phyloP scores from a whole-genome alignment of 2,888 invertebrate genomes.

The Acleris laterana region DNA sequence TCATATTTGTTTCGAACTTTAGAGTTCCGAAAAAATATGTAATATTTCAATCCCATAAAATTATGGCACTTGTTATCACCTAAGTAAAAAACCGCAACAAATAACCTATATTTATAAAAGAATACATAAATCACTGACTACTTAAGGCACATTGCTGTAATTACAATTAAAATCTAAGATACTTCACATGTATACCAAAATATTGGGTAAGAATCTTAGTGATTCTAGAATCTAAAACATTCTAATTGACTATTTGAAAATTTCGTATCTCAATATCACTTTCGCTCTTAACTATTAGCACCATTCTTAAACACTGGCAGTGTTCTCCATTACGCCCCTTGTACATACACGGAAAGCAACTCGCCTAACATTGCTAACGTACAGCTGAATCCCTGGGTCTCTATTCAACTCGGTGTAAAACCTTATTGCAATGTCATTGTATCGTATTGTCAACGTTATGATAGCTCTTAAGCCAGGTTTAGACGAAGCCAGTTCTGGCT shows the following conservation, averaged over 20 bases:
- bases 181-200: constrained; percentile 2
- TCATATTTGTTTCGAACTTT: constrained; percentile 5
- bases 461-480: too few relatives aligned
- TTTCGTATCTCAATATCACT: constrained; percentile 20
- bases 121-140: constrained; percentile 21
- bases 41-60: constrained; percentile 16
- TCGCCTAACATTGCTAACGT: constrained; percentile 29
- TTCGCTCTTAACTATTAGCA: constrained; percentile 39
- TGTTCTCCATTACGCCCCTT: constrained; percentile 18
- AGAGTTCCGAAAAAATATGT: constrained; percentile 13
- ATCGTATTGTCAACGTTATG: too few relatives aligned
- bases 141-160: constrained; percentile 31
- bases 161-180: constrained; percentile 13
- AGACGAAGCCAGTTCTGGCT: too few relatives aligned
- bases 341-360: constrained; percentile 37
- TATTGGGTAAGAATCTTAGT: neutral
- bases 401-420: too few relatives aligned
- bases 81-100: constrained; percentile 18
- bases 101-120: constrained; percentile 21
- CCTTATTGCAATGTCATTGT: too few relatives aligned
- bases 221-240: neutral
- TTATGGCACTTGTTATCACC: constrained; percentile 32
- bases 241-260: constrained; percentile 10
- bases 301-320: constrained; percentile 36
- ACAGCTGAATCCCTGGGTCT: neutral